phyloP scores from a whole-genome alignment of 2,888 invertebrate genomes.

The Pomacea canaliculata region DNA sequence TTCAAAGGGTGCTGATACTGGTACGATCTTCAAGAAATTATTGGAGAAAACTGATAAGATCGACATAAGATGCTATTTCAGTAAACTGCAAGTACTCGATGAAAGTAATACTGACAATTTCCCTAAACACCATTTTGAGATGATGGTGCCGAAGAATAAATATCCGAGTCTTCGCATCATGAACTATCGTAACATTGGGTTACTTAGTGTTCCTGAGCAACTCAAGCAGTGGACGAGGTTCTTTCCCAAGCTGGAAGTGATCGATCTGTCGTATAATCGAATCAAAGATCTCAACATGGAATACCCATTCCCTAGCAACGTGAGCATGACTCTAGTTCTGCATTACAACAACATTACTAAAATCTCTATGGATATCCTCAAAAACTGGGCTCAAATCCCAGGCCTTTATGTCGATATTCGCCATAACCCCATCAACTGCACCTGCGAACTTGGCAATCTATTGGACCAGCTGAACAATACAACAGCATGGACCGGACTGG shows the following conservation, averaged over 20 bases:
- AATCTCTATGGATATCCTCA: conserved; percentile 38
- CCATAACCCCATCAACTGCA: conserved; percentile 49
- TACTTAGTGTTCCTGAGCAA: conserved; percentile 7
- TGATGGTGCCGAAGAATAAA: conserved; percentile 7
- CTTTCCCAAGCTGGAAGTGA: background rate
- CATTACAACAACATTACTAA: conserved; percentile 32
- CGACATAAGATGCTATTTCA: conserved; percentile 13
- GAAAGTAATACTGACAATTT: conserved; percentile 16
- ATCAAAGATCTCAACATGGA: background rate
- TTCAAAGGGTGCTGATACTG: too few relatives aligned
- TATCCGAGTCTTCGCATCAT: conserved; percentile 23
- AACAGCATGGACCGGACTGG: conserved; percentile 5
- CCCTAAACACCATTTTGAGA: conserved; percentile 3
- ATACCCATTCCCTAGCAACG: background rate
- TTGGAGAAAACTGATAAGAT: background rate
- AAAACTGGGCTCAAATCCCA: conserved; percentile 35
- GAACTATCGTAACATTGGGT: conserved; percentile 24
- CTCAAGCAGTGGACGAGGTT: background rate
- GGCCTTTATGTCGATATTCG: conserved; percentile 45
- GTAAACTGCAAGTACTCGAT: conserved; percentile 11
- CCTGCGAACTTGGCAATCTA: conserved; percentile 35
- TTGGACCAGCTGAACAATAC: conserved; percentile 12
- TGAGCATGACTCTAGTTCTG: conserved; percentile 9
- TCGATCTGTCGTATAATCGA: background rate
- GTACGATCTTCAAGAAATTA: background rate